These are phyloP conservation scores for Hydrolagus colliei DNA, from an alignment of 2,797 vertebrate genomes.

Conservation along the genomic window DNA sequence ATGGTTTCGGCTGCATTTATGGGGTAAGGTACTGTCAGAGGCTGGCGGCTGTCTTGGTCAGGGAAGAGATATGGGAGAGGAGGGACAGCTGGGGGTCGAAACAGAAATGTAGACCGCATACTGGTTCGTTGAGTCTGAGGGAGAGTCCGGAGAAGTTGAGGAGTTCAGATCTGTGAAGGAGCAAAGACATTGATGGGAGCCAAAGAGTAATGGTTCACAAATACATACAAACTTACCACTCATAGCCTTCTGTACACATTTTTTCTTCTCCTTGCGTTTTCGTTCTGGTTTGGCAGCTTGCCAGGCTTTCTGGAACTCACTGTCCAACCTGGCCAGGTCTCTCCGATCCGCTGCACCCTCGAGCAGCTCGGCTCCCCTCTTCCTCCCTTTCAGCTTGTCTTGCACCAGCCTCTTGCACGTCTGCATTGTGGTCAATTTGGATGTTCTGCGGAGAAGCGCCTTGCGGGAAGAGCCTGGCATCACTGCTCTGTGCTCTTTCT, in stretches of 20 bases:
- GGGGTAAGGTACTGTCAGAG: no score
- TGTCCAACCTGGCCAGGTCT: not conserved
- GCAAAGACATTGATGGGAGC: no score
- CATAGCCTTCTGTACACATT: not conserved
- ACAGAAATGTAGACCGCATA: no score
- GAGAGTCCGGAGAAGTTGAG: no score
- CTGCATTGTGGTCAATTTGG: not conserved
- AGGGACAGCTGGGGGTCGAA: no score
- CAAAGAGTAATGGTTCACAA: no score
- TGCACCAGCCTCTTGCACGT: not conserved
- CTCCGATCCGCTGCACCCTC: not conserved
- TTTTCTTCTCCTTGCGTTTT: not conserved
- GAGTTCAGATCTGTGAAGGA: no score
- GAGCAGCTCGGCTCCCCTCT: not conserved
- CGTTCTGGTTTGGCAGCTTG: constrained; percentile 2
- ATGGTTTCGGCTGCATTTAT: no score
- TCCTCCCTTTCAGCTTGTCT: constrained; percentile 1
- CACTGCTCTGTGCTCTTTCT: no score
- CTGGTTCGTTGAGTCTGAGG: no score
- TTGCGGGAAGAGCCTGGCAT: not conserved
- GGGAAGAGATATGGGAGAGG: no score
- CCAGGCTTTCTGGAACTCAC: not conserved
- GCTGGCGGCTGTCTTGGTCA: no score
- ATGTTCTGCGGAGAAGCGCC: not conserved
- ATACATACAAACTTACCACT: not conserved